Evolutionary conservation across 2,888 invertebrate genomes (phyloP).

Genomic region (Cataglyphis cursor): DNA sequence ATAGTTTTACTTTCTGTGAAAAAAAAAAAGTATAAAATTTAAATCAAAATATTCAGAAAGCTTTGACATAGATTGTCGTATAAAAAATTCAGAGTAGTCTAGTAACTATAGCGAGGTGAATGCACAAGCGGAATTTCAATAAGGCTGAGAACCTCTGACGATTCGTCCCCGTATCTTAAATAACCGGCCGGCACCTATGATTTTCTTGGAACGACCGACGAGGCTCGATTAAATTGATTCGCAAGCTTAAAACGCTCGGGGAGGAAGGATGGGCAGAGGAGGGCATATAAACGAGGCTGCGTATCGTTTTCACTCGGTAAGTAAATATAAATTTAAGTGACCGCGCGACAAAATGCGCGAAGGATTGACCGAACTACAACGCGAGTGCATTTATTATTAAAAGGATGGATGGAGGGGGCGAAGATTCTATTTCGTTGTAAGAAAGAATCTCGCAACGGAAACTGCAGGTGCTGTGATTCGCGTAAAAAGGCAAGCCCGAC

Average conservation of each 20-base stretch:
- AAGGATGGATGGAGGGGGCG: background rate
- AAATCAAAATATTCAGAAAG: background rate
- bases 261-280: conserved; percentile 30
- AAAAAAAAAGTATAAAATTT: background rate
- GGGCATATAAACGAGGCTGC: conserved; percentile 73
- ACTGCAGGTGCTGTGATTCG: background rate
- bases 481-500: conserved; percentile 9
- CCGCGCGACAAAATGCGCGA: conserved; percentile 59
- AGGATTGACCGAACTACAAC: conserved; percentile 2
- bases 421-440: conserved; percentile 19
- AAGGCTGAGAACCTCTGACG: conserved; percentile 78
- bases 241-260: conserved; percentile 72
- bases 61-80: background rate
- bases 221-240: conserved; percentile 84
- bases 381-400: conserved; percentile 11
- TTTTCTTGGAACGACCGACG: conserved; percentile 82
- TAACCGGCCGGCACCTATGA: conserved; percentile 83
- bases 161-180: conserved; percentile 80
- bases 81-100: background rate
- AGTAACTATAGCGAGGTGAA: background rate
- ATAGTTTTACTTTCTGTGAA: background rate
- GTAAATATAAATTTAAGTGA: conserved; percentile 82
- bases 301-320: conserved; percentile 75
- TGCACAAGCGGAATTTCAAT: conserved; percentile 1
- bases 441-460: background rate